A percentile compares a stretch with the other conserved stretches of the same genome.
Conservation (phyloP, 2,888 invertebrate genomes). For the Omphaloscelis lunosa region DNA sequence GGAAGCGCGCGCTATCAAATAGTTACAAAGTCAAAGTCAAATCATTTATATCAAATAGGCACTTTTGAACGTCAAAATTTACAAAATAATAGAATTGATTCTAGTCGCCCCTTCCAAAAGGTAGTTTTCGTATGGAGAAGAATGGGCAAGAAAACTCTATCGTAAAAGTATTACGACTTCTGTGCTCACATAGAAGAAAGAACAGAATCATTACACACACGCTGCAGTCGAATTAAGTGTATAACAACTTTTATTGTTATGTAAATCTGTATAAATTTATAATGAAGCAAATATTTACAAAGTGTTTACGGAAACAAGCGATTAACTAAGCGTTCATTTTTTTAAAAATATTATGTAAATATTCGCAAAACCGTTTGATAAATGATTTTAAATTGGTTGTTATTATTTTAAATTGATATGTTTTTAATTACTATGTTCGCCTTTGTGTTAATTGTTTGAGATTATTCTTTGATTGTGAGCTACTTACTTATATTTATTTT, state of each 20-base stretch:
- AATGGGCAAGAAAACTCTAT: too few species aligned
- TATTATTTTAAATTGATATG: slow-evolving; percentile 29
- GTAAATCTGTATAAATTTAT: slow-evolving; percentile 4
- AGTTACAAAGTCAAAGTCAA: too few species aligned
- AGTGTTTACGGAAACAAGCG: slow-evolving; percentile 43
- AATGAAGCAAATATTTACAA: slow-evolving; percentile 29
- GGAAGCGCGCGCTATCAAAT: too few species aligned
- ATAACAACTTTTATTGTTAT: neutral
- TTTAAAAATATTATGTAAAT: neutral
- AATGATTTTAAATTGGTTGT: neutral
- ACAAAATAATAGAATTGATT: too few species aligned
- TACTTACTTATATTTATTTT: neutral
- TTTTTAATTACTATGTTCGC: slow-evolving; percentile 19
- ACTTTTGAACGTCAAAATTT: too few species aligned
- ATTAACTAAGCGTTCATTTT: slow-evolving; percentile 7
- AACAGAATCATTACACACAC: too few species aligned
- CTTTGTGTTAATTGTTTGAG: slow-evolving; percentile 12
- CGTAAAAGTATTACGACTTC: too few species aligned
- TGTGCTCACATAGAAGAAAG: too few species aligned
- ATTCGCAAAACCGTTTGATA: neutral
- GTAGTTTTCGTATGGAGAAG: too few species aligned
- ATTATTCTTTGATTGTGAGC: neutral
- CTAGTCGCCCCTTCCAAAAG: too few species aligned
- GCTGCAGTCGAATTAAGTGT: neutral
- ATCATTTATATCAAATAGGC: too few species aligned